Evolutionary conservation across 2,888 invertebrate genomes (phyloP), one percentile per base, ranked within the genome.

Genomic region (Atethmia centrago): DNA sequence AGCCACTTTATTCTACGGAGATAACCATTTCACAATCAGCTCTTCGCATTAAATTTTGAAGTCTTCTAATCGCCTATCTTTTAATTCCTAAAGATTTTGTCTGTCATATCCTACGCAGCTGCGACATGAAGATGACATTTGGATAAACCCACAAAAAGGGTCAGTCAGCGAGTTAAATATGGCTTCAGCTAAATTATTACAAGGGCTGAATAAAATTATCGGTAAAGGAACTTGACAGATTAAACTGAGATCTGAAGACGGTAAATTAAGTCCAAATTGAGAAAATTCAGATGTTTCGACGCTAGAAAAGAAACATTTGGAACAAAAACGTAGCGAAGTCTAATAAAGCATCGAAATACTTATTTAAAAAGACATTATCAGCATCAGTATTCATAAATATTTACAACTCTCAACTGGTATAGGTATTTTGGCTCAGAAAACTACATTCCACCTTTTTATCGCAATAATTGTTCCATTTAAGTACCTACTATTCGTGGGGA

Each of bases 81-180:
- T 28, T 9, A 16, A 69, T 70, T 47, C 53, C 2, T 55, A 49
- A 70, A 42, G 71, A 61, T 42, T 47, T 31, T 55, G 40, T 47
- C 71, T 25, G 58, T 58, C 59, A 64, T 72, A 58, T 53, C 59
- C 25, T 42, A 47, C 74, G 64, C 80, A 73, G 73, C 45, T 64
- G 40, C 10, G 80, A 64, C 51, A 42, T 80, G 53, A 59, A 77
- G 77, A 80, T 77, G 77, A 53, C 77, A 80, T 63, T 79, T 77
- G 59, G 58, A 55, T 72, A 73, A 72, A 59, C 58, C 49, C 58
- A 19, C 71, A 80, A 77, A 77, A 71, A 80, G 64, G 76, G 73
- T 47, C 76, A 77, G 45, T 66, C 14, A 51, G 42, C 65, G 45
- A 74, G 31, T 77, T 59, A 79, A 70, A 68, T 51, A 51, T 51